These are phyloP conservation scores for Polyommatus icarus DNA, from an alignment of 2,888 invertebrate species.

Conservation along the genomic window DNA sequence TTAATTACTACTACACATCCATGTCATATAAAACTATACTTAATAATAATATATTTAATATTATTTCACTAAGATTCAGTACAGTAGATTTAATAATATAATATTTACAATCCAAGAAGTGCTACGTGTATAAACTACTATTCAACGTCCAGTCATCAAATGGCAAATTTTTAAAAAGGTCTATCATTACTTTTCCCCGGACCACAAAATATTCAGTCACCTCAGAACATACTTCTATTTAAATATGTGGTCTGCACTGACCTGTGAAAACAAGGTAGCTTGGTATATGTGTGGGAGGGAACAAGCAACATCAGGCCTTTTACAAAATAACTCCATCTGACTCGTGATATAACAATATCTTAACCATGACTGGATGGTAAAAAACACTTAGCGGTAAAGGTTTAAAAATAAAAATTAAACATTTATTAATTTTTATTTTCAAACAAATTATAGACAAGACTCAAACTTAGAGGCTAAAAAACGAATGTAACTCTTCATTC, in stretches of 20 bases:
- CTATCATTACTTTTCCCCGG: not conserved
- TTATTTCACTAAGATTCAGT: not conserved
- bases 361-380: not conserved
- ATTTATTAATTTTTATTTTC: not conserved
- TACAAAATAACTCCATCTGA: not conserved
- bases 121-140: not conserved
- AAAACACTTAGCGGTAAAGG: not conserved
- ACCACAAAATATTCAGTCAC: not conserved
- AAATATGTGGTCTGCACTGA: not conserved
- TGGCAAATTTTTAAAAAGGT: not conserved
- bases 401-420: slow-evolving; percentile 12
- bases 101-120: slow-evolving; percentile 4
- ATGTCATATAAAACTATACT: slow-evolving; percentile 10
- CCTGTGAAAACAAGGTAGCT: no score
- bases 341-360: not conserved
- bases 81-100: slow-evolving; percentile 2
- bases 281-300: no score
- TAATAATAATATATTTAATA: not conserved
- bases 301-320: not conserved
- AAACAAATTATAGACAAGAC: not conserved
- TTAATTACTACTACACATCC: slow-evolving; percentile 8
- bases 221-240: no score
- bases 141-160: not conserved
- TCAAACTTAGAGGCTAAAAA: not conserved
- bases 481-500: not conserved